Conservation (phyloP, 2,888 invertebrate species). For the Nematopogon swammerdamellus region DNA sequence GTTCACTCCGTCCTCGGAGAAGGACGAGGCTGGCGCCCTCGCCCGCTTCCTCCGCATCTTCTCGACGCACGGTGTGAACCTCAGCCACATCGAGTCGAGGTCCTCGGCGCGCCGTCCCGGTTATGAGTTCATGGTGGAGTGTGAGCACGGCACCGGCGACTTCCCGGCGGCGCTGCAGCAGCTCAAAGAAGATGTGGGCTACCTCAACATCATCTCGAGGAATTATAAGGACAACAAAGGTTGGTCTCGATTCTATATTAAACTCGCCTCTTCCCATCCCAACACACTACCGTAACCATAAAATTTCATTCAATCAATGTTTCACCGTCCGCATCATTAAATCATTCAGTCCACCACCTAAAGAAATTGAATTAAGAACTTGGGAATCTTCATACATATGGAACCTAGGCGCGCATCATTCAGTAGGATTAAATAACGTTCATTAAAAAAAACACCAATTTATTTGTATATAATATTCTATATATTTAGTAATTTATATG, state of each 20-base stretch:
- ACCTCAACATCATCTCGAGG: constrained; percentile 85
- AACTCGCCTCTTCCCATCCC: no score
- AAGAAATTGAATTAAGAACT: no score
- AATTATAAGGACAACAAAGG: constrained; percentile 81
- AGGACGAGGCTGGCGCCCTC: constrained; percentile 80
- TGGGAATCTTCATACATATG: no score
- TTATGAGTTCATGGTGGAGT: constrained; percentile 95
- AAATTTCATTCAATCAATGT: no score
- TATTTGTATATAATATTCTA: no score
- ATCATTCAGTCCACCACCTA: no score
- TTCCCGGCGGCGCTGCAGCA: constrained; percentile 73
- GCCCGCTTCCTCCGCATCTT: constrained; percentile 88
- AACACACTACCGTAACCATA: no score
- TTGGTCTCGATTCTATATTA: constrained; percentile 20
- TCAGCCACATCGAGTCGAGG: constrained; percentile 88
- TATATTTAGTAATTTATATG: no score
- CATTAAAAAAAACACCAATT: no score
- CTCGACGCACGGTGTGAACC: constrained; percentile 75
- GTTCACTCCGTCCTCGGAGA: constrained; percentile 78
- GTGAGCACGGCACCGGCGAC: constrained; percentile 72
- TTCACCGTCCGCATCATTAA: no score
- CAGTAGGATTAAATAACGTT: no score
- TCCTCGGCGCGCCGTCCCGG: constrained; percentile 77
- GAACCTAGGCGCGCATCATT: no score
- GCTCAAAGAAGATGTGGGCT: constrained; percentile 66